Conservation (phyloP, 1,140 invertebrate species). For the Meloidogyne floridensis region DNA sequence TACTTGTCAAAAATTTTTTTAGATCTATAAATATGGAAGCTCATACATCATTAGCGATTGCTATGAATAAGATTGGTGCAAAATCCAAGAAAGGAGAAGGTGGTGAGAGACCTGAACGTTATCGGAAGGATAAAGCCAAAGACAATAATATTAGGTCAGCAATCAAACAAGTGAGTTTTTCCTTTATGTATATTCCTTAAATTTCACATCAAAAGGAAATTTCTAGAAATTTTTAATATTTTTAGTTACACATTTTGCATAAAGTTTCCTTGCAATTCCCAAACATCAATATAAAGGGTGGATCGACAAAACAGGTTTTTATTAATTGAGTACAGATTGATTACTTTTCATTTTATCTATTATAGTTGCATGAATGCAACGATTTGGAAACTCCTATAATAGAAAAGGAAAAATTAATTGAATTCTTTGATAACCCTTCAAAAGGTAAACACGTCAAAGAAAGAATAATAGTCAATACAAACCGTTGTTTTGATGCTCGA, state of each 20-base stretch:
- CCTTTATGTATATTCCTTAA: neutral
- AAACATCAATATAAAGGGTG: slow-evolving; percentile 85
- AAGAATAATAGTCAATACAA: slow-evolving; percentile 83
- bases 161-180: slow-evolving; percentile 71
- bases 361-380: neutral
- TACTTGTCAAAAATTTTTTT: slow-evolving; percentile 76
- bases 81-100: slow-evolving; percentile 97
- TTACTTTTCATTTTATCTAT: slow-evolving; percentile 44
- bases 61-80: slow-evolving; percentile 92
- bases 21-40: slow-evolving; percentile 89
- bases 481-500: slow-evolving; percentile 86
- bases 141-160: slow-evolving; percentile 74
- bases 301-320: slow-evolving; percentile 76
- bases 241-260: slow-evolving; percentile 77
- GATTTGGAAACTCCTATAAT: neutral
- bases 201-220: slow-evolving; percentile 73
- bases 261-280: slow-evolving; percentile 86
- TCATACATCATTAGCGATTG: slow-evolving; percentile 88
- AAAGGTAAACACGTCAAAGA: slow-evolving; percentile 72
- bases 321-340: slow-evolving; percentile 45
- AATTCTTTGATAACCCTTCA: slow-evolving; percentile 53
- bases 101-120: slow-evolving; percentile 80
- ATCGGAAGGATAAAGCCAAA: slow-evolving; percentile 77
- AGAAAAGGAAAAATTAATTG: slow-evolving; percentile 31
- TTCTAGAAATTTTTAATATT: no score